Percentiles rank a stretch among this genome's conserved stretches.
Evolutionary conservation across 2,797 vertebrate species (phyloP).

Genomic region (Limosa lapponica): DNA sequence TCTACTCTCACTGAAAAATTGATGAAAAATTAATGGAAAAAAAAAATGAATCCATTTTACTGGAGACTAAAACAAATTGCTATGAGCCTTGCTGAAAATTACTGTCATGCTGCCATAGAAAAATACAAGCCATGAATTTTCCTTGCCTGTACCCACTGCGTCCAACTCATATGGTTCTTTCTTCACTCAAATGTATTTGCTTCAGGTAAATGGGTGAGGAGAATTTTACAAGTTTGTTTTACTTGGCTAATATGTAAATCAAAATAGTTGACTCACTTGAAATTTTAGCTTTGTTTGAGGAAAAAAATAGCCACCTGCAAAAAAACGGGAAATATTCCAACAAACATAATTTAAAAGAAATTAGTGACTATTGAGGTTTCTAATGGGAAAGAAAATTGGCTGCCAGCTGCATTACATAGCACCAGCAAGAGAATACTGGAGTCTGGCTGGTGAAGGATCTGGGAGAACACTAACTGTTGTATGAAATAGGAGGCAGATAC

Average conservation of each 20-base stretch:
- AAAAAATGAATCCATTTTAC: background rate
- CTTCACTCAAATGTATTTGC: background rate
- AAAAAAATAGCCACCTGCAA: background rate
- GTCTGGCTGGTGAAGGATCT: background rate
- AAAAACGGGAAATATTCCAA: background rate
- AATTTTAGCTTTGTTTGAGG: background rate
- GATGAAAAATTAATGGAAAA: background rate
- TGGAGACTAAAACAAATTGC: background rate
- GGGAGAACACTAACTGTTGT: background rate
- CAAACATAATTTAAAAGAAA: background rate
- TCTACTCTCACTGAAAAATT: background rate
- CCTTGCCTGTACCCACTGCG: background rate
- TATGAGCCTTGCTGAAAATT: background rate
- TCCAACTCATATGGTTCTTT: accelerated
- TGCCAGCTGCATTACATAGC: background rate
- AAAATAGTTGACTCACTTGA: background rate
- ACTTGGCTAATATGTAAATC: background rate
- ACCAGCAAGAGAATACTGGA: background rate
- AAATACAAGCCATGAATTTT: background rate
- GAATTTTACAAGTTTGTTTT: background rate
- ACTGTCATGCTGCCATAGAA: background rate
- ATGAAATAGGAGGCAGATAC: background rate
- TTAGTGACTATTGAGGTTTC: background rate
- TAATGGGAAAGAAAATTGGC: background rate
- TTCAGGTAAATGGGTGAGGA: background rate